Evolutionary conservation across 2,113 vertebrate genomes (phyloP).

Genomic region (Otocyon megalotis): DNA sequence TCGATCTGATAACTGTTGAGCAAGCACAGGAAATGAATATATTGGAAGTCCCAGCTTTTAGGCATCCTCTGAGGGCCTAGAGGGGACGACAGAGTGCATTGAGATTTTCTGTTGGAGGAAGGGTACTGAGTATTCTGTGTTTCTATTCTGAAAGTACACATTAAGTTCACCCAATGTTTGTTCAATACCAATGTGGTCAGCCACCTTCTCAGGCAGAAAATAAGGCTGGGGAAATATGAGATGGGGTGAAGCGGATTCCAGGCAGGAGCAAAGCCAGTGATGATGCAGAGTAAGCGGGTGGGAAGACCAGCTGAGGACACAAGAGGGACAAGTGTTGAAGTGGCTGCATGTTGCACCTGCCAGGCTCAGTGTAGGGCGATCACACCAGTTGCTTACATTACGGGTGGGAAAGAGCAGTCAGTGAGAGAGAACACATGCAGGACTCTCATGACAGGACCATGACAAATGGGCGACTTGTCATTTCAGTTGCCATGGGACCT

Average conservation of each 20-base stretch:
- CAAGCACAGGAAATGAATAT: background rate
- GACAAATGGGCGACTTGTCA: fast-evolving
- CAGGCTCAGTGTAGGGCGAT: background rate
- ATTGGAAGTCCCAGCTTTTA: background rate
- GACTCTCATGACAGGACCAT: background rate
- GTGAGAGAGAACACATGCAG: background rate
- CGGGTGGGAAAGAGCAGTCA: background rate
- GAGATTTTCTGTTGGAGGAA: background rate
- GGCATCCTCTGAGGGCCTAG: fast-evolving
- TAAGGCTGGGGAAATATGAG: background rate
- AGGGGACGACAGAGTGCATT: no score
- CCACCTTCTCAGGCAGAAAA: background rate
- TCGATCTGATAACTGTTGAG: background rate
- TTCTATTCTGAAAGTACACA: background rate
- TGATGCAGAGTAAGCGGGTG: fast-evolving
- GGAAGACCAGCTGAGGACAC: background rate
- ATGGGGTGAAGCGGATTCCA: background rate
- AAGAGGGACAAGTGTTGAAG: background rate
- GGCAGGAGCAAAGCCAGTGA: background rate
- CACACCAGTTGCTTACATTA: background rate
- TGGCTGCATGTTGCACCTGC: background rate
- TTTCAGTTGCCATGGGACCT: background rate
- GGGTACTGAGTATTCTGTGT: background rate
- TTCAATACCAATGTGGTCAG: background rate
- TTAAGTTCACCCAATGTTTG: background rate